Percentiles rank a stretch among this genome's conserved stretches.
Evolutionary conservation across 2,797 vertebrate species (phyloP).

Genomic region (Gymnothorax reevesii): DNA sequence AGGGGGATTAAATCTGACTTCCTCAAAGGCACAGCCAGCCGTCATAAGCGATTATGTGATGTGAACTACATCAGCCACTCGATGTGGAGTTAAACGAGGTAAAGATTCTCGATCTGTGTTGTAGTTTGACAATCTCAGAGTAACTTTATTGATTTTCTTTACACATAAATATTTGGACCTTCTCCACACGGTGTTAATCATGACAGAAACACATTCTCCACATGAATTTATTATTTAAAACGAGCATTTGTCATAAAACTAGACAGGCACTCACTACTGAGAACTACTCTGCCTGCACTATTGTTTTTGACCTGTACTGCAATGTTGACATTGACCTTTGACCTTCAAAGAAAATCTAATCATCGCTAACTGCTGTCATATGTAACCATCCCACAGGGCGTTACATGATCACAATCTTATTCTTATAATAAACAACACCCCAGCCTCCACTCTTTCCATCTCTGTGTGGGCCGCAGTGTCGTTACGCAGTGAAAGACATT

Average conservation of each 20-base stretch:
- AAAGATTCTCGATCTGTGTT: not conserved
- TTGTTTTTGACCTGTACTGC: no score
- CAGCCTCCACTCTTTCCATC: not conserved
- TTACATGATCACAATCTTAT: not conserved
- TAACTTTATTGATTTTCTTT: not conserved
- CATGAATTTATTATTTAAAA: no score
- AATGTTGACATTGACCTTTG: no score
- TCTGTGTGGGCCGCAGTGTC: not conserved
- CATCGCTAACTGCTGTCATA: no score
- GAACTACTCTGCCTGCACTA: no score
- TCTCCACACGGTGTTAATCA: not conserved
- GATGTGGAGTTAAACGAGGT: not conserved
- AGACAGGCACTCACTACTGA: no score
- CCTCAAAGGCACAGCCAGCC: no score
- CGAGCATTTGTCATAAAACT: no score
- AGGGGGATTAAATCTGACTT: not conserved
- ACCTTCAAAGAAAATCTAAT: no score
- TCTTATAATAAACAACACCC: not conserved
- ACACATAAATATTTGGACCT: not conserved
- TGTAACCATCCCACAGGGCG: no score
- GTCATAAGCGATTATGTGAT: not conserved
- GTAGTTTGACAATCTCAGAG: not conserved
- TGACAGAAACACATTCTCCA: no score
- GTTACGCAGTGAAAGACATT: not conserved
- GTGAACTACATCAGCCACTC: not conserved